Conservation (phyloP, 2,113 vertebrate species). For the Myotis davidii region DNA sequence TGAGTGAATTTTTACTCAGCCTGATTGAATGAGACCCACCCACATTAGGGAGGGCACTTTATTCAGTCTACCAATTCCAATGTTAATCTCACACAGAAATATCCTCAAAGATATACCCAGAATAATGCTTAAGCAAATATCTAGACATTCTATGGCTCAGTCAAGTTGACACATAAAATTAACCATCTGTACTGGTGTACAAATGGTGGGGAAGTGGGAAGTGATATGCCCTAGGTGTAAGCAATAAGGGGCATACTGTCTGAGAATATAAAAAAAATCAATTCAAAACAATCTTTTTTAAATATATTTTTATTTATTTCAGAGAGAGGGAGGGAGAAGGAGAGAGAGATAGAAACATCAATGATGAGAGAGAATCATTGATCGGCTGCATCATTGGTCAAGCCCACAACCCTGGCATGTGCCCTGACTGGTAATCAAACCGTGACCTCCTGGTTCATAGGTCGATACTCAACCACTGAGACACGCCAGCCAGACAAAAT, state of each 20-base stretch:
- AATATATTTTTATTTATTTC: no score
- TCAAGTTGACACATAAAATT: background rate
- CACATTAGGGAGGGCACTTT: background rate
- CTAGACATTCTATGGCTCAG: background rate
- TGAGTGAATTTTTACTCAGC: background rate
- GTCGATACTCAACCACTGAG: no score
- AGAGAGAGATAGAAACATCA: no score
- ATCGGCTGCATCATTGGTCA: no score
- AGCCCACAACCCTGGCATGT: no score
- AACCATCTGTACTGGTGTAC: background rate
- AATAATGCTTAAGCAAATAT: background rate
- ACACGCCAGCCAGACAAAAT: background rate
- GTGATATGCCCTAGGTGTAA: background rate
- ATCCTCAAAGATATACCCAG: background rate
- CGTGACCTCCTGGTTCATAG: no score
- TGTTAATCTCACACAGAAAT: background rate
- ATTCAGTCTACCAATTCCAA: background rate
- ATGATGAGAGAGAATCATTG: no score
- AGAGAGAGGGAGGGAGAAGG: no score
- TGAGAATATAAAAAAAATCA: constrained; percentile 16
- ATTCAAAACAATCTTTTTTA: background rate
- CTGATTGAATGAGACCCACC: background rate
- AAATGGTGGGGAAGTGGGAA: background rate
- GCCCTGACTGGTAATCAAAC: no score
- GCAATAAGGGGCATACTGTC: background rate